phyloP scores from a whole-genome alignment of 2,113 vertebrate species.

The Regulus satrapa region DNA sequence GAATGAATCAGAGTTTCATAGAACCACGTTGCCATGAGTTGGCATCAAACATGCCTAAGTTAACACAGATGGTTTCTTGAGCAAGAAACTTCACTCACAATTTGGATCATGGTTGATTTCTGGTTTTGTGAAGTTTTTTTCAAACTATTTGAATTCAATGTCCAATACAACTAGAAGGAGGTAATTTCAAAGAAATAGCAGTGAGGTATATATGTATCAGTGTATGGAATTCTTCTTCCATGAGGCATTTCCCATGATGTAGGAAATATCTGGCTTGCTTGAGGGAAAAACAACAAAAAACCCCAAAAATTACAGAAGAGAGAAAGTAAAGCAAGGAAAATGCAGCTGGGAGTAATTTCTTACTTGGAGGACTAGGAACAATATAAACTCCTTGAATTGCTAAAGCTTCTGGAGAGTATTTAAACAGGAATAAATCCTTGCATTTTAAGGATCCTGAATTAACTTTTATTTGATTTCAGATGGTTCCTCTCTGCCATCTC shows the following conservation, averaged over 20 bases:
- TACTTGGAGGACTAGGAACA: not conserved
- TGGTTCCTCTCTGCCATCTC: not conserved
- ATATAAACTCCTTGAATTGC: not conserved
- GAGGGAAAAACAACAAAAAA: not conserved
- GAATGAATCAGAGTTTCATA: not conserved
- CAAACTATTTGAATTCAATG: not conserved
- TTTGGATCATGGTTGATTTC: not conserved
- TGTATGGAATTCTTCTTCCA: not conserved
- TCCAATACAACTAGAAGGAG: not conserved
- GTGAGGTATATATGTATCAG: not conserved
- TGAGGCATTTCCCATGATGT: not conserved
- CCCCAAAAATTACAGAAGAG: not conserved
- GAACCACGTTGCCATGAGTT: fast-evolving
- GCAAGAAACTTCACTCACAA: not conserved
- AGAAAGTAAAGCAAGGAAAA: not conserved
- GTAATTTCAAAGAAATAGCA: not conserved
- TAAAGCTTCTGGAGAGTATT: not conserved
- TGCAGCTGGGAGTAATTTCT: not conserved
- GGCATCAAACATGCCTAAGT: not conserved
- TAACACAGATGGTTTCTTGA: not conserved
- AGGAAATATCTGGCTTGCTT: not conserved
- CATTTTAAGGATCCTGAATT: not conserved
- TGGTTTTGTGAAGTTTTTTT: not conserved
- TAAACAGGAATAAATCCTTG: not conserved
- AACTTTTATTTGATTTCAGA: not conserved